Evolutionary conservation across 2,797 vertebrate genomes (phyloP).

Genomic region (Pogoniulus pusillus): DNA sequence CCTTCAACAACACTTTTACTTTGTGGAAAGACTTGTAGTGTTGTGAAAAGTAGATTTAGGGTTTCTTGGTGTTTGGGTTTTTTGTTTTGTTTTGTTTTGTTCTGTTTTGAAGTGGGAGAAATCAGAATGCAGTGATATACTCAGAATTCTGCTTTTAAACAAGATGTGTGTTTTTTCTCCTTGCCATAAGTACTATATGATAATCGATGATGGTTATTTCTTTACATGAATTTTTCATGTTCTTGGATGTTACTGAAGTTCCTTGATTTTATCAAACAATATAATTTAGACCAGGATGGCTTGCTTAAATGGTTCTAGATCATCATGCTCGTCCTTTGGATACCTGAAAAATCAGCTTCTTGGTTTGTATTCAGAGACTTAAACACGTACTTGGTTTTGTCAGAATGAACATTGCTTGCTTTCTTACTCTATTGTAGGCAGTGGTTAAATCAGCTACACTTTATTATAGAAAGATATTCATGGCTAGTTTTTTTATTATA

Average conservation of each 20-base stretch:
- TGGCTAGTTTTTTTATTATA: background rate
- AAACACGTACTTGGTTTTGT: background rate
- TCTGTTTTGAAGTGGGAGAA: background rate
- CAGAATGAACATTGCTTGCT: background rate
- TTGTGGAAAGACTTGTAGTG: background rate
- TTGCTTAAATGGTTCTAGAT: background rate
- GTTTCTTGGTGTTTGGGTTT: too few relatives aligned
- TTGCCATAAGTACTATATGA: background rate
- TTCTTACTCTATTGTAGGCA: background rate
- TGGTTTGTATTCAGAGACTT: background rate
- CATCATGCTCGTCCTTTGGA: background rate
- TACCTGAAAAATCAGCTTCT: background rate
- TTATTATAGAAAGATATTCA: background rate
- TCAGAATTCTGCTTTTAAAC: background rate
- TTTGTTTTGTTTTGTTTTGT: background rate
- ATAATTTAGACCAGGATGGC: background rate
- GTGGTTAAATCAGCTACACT: background rate
- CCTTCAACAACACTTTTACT: background rate
- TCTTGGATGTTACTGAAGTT: background rate
- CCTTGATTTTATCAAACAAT: background rate
- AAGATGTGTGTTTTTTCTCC: background rate
- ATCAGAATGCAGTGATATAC: background rate
- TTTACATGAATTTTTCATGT: background rate
- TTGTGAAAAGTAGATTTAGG: background rate
- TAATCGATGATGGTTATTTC: background rate